A percentile compares a stretch with the other conserved stretches of the same genome.
phyloP scores from a whole-genome alignment of 2,888 invertebrate species.

The Seladonia tumulorum region DNA sequence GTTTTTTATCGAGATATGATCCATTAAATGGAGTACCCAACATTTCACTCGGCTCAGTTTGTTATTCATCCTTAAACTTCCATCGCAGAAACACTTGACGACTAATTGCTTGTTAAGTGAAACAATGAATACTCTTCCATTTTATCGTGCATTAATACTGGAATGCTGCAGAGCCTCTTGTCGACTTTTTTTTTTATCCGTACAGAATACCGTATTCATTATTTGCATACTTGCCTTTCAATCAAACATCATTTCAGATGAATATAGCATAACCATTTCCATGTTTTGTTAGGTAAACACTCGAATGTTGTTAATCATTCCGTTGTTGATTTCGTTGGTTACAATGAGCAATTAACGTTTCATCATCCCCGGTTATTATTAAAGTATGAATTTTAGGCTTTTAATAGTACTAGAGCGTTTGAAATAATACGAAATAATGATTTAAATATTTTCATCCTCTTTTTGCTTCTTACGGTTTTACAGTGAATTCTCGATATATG shows the following conservation, averaged over 20 bases:
- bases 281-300: neutral
- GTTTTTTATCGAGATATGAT: conserved; percentile 2
- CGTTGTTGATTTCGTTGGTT: neutral
- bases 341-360: neutral
- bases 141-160: neutral
- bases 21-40: neutral
- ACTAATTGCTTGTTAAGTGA: conserved; percentile 8
- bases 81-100: conserved; percentile 2
- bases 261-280: neutral
- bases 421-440: too few species aligned
- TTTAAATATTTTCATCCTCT: too few species aligned
- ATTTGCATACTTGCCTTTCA: neutral
- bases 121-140: neutral
- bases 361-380: neutral
- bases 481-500: too few species aligned
- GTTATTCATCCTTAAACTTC: conserved; percentile 13
- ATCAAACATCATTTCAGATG: neutral
- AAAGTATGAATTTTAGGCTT: neutral
- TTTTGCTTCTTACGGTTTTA: too few species aligned
- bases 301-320: neutral
- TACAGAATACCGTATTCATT: neutral
- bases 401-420: too few species aligned
- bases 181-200: neutral
- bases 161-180: neutral
- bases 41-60: conserved; percentile 9